These are phyloP conservation scores for Sula dactylatra DNA, from an alignment of 2,113 vertebrate species.

Conservation along the genomic window DNA sequence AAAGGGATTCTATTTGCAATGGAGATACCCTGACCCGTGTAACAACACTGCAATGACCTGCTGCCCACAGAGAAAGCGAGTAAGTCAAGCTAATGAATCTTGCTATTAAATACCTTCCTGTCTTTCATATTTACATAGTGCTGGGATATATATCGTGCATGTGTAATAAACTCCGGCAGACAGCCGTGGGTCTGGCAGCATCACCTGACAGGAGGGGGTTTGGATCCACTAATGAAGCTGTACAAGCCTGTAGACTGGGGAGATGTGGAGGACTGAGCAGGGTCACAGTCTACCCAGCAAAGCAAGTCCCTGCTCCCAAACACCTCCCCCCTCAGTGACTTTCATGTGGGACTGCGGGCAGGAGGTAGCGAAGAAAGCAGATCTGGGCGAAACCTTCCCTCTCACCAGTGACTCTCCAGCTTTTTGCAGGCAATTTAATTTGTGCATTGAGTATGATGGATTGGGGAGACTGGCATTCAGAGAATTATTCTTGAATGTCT, in stretches of 20 bases:
- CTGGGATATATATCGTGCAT: background rate
- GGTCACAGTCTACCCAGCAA: background rate
- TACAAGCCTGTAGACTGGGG: background rate
- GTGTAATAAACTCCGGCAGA: background rate
- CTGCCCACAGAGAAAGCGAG: background rate
- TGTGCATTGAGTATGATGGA: background rate
- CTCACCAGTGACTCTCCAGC: background rate
- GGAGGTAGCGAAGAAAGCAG: background rate
- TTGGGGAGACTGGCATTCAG: background rate
- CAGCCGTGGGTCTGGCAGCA: background rate
- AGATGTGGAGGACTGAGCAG: background rate
- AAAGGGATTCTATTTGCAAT: background rate
- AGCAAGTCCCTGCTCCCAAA: background rate
- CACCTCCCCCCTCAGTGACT: accelerated
- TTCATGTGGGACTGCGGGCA: background rate
- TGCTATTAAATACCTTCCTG: background rate
- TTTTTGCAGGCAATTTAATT: background rate
- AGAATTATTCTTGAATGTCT: background rate
- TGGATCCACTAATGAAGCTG: background rate
- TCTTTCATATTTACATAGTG: background rate
- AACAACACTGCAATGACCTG: background rate
- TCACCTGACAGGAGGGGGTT: background rate
- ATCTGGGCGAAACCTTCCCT: background rate
- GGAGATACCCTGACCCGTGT: background rate
- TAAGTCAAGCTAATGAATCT: background rate